Percentiles rank a stretch among this genome's conserved stretches.
These are phyloP conservation scores for Neuroterus valhalla DNA, from an alignment of 1,140 invertebrate genomes.

Conservation along the genomic window DNA sequence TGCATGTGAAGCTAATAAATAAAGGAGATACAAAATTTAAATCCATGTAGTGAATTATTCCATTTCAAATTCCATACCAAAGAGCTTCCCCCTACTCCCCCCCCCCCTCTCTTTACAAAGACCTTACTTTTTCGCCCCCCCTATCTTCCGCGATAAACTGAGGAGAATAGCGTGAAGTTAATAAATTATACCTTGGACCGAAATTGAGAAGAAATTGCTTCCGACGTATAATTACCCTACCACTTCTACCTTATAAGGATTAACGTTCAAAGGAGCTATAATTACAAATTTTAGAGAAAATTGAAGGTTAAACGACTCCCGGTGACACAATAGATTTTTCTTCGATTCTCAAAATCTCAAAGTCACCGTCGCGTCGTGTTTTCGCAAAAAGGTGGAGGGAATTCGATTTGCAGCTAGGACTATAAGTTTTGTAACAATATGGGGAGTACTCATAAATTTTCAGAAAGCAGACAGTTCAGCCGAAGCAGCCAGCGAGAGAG, in stretches of 20 bases:
- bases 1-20: too few species aligned
- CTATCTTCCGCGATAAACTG: background rate
- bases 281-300: background rate
- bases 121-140: background rate
- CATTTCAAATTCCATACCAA: background rate
- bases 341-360: background rate
- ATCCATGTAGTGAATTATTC: too few species aligned
- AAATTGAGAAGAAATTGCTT: slow-evolving; percentile 15
- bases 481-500: slow-evolving; percentile 23
- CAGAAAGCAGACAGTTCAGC: slow-evolving; percentile 23
- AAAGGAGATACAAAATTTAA: too few species aligned
- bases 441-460: slow-evolving; percentile 19
- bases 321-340: background rate
- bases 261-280: background rate
- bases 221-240: background rate
- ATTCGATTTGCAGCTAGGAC: background rate
- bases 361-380: background rate
- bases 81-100: background rate
- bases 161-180: background rate
- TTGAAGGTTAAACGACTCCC: slow-evolving; percentile 9
- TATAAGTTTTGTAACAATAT: slow-evolving; percentile 23
- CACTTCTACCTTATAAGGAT: background rate
- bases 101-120: background rate
- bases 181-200: background rate
- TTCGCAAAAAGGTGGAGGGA: background rate